phyloP scores from a whole-genome alignment of 1,140 invertebrate genomes.

The Bombus picipes region DNA sequence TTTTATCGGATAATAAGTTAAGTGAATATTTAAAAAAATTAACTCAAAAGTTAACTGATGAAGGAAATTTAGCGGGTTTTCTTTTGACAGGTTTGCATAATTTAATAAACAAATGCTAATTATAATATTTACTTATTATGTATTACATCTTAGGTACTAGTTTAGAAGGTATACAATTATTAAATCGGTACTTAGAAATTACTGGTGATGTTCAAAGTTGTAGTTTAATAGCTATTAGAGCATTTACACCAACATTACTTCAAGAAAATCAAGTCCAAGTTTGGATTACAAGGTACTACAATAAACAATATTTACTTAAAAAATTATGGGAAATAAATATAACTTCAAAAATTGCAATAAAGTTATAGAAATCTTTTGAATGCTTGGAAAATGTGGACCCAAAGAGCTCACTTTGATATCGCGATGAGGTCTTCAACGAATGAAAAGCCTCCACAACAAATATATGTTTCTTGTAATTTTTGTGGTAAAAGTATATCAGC shows the following conservation, averaged over 20 bases:
- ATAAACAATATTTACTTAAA: not conserved
- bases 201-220: conserved; percentile 96
- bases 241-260: conserved; percentile 86
- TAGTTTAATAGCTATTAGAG: conserved; percentile 90
- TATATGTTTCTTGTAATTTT: conserved; percentile 96
- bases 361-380: conserved; percentile 90
- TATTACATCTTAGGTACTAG: conserved; percentile 84
- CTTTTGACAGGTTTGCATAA: conserved; percentile 88
- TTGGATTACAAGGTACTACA: conserved; percentile 88
- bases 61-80: conserved; percentile 93
- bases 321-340: not conserved
- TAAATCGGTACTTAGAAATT: conserved; percentile 95
- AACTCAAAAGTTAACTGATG: conserved; percentile 87
- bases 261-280: conserved; percentile 85
- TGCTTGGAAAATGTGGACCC: conserved; percentile 91
- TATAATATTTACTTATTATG: conserved; percentile 2
- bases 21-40: conserved; percentile 90
- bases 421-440: conserved; percentile 85
- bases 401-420: conserved; percentile 90
- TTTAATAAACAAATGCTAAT: conserved; percentile 14
- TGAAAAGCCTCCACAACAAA: conserved; percentile 88
- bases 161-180: conserved; percentile 88
- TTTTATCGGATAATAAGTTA: conserved; percentile 91
- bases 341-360: conserved; percentile 21
- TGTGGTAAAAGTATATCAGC: conserved; percentile 96